A percentile compares a stretch with the other conserved stretches of the same genome.
Conservation (phyloP, 1,140 invertebrate genomes). For the Saccostrea cuccullata region DNA sequence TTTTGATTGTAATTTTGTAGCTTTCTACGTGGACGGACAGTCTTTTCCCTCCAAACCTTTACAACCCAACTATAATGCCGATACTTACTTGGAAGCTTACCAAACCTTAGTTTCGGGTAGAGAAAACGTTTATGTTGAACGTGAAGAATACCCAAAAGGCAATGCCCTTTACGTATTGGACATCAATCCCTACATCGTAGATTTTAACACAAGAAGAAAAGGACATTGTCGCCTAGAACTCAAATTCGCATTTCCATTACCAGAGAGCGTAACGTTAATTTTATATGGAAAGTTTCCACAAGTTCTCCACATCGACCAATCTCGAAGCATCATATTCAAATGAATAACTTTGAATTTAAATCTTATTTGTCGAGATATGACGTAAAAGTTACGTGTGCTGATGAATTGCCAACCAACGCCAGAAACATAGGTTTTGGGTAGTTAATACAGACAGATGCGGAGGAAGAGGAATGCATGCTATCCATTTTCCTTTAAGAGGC, state of each 20-base stretch:
- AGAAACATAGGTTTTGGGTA: constrained; percentile 27
- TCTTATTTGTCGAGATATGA: constrained; percentile 1
- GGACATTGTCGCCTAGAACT: constrained; percentile 49
- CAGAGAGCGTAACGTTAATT: constrained; percentile 49
- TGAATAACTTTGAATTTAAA: constrained; percentile 48
- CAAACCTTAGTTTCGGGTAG: background rate
- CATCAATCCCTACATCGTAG: constrained; percentile 32
- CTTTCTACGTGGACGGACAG: constrained; percentile 51
- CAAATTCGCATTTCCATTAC: constrained; percentile 39
- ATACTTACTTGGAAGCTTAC: constrained; percentile 39
- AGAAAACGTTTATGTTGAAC: constrained; percentile 4
- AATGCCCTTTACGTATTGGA: constrained; percentile 40
- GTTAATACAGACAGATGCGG: constrained; percentile 41
- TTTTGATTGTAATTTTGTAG: constrained; percentile 47
- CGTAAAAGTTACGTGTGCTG: constrained; percentile 28
- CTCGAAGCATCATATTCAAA: constrained; percentile 39
- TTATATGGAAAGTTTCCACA: constrained; percentile 49
- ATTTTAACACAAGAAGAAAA: constrained; percentile 42
- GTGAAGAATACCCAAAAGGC: background rate
- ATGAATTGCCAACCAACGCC: background rate
- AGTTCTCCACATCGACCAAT: constrained; percentile 44
- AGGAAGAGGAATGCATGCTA: background rate
- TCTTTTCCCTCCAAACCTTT: constrained; percentile 44
- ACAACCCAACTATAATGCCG: constrained; percentile 13
- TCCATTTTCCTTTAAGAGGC: too few relatives aligned